Conservation (phyloP, 1,140 invertebrate genomes). For the Rhagoletis zephyria region DNA sequence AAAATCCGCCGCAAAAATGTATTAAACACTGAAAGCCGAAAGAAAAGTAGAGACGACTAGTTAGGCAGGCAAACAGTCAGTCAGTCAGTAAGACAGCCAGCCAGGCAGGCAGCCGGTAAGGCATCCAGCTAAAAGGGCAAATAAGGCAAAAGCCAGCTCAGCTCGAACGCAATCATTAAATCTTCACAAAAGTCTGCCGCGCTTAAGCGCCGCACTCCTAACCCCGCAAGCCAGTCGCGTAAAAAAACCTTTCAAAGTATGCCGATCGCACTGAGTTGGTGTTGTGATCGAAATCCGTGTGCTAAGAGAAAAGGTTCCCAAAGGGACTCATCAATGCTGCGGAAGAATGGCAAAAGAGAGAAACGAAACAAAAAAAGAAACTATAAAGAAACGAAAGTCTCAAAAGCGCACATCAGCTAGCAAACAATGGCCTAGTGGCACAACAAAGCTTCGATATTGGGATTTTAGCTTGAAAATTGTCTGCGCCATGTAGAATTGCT, state of each 20-base stretch:
- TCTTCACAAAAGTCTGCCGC: conserved; percentile 32
- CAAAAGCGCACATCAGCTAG: not conserved
- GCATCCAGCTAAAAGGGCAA: conserved; percentile 14
- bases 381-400: conserved; percentile 14
- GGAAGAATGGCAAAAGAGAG: not conserved
- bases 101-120: not conserved
- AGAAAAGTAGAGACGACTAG: not conserved
- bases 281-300: conserved; percentile 11
- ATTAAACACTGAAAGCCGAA: not conserved
- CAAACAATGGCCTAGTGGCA: conserved; percentile 29
- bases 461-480: conserved; percentile 21
- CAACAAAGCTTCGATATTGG: conserved; percentile 2
- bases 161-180: conserved; percentile 33
- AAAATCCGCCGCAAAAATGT: not conserved
- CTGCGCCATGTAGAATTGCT: not conserved
- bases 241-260: conserved; percentile 24
- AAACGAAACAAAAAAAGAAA: not conserved
- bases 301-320: conserved; percentile 34
- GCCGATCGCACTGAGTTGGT: not conserved
- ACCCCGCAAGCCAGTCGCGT: not conserved
- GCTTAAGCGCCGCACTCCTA: not conserved
- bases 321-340: conserved; percentile 20
- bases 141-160: not conserved
- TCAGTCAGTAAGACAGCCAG: too few relatives aligned
- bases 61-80: not conserved